Percentiles rank a stretch among this genome's conserved stretches.
These are phyloP conservation scores for Ceyx melanurus DNA, from an alignment of 2,113 vertebrate genomes.

Conservation along the genomic window DNA sequence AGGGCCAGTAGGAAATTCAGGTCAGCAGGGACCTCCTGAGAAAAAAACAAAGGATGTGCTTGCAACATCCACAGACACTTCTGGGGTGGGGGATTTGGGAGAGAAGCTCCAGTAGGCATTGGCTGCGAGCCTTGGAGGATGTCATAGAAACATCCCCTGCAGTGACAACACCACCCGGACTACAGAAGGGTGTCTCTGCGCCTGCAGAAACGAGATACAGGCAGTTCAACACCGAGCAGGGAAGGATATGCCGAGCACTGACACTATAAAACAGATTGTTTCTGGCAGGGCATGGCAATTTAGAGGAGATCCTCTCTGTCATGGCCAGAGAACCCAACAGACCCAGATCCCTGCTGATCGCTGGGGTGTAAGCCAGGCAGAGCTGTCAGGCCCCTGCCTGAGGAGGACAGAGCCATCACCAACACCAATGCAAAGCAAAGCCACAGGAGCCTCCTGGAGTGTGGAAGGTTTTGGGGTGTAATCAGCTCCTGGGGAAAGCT, in stretches of 20 bases:
- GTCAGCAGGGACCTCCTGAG: neutral
- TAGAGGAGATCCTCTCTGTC: conserved; percentile 10
- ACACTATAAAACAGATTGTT: conserved; percentile 36
- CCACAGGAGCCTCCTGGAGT: neutral
- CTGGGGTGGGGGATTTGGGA: neutral
- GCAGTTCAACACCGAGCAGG: neutral
- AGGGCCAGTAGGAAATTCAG: neutral
- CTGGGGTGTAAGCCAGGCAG: neutral
- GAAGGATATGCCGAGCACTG: neutral
- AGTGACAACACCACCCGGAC: neutral
- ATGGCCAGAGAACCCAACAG: neutral
- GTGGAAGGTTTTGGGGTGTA: neutral
- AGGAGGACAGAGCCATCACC: neutral
- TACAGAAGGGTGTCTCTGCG: neutral
- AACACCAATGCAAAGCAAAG: neutral
- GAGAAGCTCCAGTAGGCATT: neutral
- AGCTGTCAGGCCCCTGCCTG: neutral
- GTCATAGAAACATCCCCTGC: neutral
- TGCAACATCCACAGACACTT: rapidly evolving
- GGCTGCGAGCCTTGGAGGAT: neutral
- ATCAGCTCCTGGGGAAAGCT: neutral
- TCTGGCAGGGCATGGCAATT: neutral
- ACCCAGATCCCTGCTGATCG: neutral
- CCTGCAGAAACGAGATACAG: neutral
- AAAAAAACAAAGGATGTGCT: neutral